Conservation (phyloP, 2,888 invertebrate species). For the Stenolophus ochropezus region DNA sequence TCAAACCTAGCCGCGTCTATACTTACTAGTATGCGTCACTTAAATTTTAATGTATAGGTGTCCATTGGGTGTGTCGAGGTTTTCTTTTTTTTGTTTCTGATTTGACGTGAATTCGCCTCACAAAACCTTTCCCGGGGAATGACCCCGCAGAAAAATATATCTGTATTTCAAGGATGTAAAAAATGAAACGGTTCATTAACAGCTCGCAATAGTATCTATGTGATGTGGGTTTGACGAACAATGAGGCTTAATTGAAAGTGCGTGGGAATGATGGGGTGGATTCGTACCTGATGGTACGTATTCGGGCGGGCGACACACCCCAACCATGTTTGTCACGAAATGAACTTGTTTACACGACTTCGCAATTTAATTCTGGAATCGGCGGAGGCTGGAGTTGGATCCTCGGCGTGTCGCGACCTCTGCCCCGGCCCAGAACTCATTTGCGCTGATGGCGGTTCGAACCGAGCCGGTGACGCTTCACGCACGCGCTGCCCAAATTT, state of each 20-base stretch:
- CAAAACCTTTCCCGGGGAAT: neutral
- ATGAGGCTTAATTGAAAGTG: neutral
- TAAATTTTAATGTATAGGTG: too few relatives aligned
- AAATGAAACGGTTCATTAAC: neutral
- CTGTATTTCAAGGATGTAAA: neutral
- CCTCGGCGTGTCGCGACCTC: conserved; percentile 24
- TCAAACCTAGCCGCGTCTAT: too few relatives aligned
- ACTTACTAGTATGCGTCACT: too few relatives aligned
- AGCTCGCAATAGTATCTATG: too few relatives aligned
- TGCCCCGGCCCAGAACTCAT: conserved; percentile 32
- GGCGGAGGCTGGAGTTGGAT: neutral
- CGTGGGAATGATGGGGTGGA: neutral
- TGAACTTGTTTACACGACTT: conserved; percentile 60
- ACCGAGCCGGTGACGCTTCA: neutral
- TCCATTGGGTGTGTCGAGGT: too few relatives aligned
- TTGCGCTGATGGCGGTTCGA: conserved; percentile 39
- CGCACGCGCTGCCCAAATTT: conserved; percentile 25
- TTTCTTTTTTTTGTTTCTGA: too few relatives aligned
- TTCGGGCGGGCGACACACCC: conserved; percentile 48
- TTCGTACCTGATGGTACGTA: conserved; percentile 2
- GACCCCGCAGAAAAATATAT: neutral
- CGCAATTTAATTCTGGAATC: conserved; percentile 57
- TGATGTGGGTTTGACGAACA: neutral
- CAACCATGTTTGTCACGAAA: conserved; percentile 59
- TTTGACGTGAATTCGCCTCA: conserved; percentile 18